Base-by-base conservation (phyloP, 2,888 invertebrate species). In the Thymelicus lineola region DNA sequence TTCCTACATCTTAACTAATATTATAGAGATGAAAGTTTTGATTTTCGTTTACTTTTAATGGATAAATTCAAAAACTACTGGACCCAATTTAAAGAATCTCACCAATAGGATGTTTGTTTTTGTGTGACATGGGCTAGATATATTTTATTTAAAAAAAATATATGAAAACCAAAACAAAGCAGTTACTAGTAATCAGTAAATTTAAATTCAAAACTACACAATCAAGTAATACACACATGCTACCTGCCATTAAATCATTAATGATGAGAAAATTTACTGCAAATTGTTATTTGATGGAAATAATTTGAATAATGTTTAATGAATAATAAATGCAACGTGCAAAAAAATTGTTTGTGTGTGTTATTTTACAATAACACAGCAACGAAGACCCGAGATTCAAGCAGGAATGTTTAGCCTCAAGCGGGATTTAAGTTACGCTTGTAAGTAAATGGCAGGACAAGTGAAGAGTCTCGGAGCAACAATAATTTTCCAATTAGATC, bases 401-500 rank as follows among this genome's bases (percentile, higher is more conserved):
- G n/a, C 58, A 55, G 28, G 55, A 62, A 36, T 14, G 36, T 57
- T 12, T 58, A 67, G 63, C 74, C 66, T 10, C 55, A 12, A 58
- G 73, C 73, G 20, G 35, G 36, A 48, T 70, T 53, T 61, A 64
- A 71, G 15, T 28, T 17, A 55, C 57, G 45, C 46, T 17, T 62
- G 36, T 48, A 48, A 15, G 9, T 42, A 35, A n/a, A 5, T 45
- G 46, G 45, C 35, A 46, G 55, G 65, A 42, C 50, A 35, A 61
- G 50, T 55, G 36, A 58, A 57, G 48, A 62, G 66, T 63, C 72
- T 73, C 79, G 76, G 80, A 77, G 78, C 76, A 75, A 77, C 83
- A 83, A 86, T 86, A 89, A 88, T 88, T 88, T 86, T 84, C 86
- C 86, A 90, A 90, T 90, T 90, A 88, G 85, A 92, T 91, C 89